A percentile compares a stretch with the other conserved stretches of the same genome.
Conservation (phyloP, 2,797 vertebrate genomes). For the Lithobates pipiens region DNA sequence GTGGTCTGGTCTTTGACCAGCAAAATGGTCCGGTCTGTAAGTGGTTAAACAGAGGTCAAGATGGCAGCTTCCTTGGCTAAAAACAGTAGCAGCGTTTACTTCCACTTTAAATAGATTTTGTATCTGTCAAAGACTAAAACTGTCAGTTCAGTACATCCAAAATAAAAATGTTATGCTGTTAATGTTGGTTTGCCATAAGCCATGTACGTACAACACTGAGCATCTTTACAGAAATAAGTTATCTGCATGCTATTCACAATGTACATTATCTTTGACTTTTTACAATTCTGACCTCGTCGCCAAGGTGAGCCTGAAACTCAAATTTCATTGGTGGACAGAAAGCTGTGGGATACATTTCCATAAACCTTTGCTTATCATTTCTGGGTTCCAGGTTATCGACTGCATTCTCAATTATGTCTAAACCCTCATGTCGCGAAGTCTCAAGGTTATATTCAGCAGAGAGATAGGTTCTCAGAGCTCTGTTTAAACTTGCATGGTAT, state of each 20-base stretch:
- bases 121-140: too few relatives aligned
- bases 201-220: neutral
- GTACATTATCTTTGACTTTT: neutral
- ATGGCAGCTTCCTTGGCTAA: too few relatives aligned
- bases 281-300: slow-evolving; percentile 88
- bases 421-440: slow-evolving; percentile 95
- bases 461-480: slow-evolving; percentile 94
- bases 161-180: neutral
- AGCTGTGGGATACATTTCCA: slow-evolving; percentile 96
- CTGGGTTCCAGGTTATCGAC: slow-evolving; percentile 96
- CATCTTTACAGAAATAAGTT: neutral
- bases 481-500: slow-evolving; percentile 95
- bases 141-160: too few relatives aligned
- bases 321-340: slow-evolving; percentile 97
- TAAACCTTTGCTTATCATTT: slow-evolving; percentile 96
- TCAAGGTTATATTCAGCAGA: slow-evolving; percentile 98
- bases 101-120: too few relatives aligned
- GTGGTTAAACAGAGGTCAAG: too few relatives aligned
- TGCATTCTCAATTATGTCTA: slow-evolving; percentile 98
- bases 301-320: slow-evolving; percentile 98
- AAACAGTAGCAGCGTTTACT: too few relatives aligned
- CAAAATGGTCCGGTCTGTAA: too few relatives aligned
- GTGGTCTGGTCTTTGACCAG: too few relatives aligned
- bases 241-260: neutral
- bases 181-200: too few relatives aligned